Conservation (phyloP, 2,797 vertebrate species). For the Selene dorsalis region DNA sequence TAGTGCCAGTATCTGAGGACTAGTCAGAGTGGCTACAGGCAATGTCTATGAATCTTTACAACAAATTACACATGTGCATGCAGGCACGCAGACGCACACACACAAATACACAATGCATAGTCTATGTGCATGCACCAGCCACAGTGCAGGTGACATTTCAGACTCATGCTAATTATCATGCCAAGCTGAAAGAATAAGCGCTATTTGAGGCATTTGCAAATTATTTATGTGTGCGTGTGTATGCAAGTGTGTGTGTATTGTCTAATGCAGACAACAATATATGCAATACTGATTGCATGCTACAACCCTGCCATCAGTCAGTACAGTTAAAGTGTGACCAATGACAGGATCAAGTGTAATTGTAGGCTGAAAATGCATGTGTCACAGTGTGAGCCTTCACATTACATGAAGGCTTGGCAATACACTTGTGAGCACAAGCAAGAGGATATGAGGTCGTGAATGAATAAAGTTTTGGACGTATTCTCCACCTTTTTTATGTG, state of each 20-base stretch:
- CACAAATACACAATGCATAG: not conserved
- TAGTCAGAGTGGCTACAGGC: constrained; percentile 49
- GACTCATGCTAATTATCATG: constrained; percentile 16
- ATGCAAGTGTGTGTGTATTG: constrained; percentile 17
- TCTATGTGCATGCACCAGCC: not conserved
- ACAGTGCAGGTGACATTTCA: constrained; percentile 34
- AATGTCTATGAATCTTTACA: constrained; percentile 25
- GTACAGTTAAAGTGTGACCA: constrained; percentile 42
- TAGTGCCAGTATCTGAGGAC: constrained; percentile 44
- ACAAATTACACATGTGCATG: not conserved
- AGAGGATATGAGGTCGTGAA: constrained; percentile 14
- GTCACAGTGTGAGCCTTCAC: constrained; percentile 42
- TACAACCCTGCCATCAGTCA: constrained; percentile 18
- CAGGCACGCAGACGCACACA: constrained; percentile 2
- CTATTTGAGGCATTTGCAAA: constrained; percentile 46
- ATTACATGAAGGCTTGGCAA: constrained; percentile 2
- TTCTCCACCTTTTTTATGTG: constrained; percentile 47
- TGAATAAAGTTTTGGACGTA: constrained; percentile 42
- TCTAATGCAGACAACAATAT: constrained; percentile 11
- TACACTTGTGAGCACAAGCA: constrained; percentile 15
- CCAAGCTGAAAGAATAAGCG: constrained; percentile 31
- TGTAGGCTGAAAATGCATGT: constrained; percentile 43
- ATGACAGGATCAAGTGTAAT: constrained; percentile 65
- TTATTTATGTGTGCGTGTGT: not conserved
- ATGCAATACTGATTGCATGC: constrained; percentile 31